Conservation (phyloP, 2,888 invertebrate genomes). For the Acronicta leporina region DNA sequence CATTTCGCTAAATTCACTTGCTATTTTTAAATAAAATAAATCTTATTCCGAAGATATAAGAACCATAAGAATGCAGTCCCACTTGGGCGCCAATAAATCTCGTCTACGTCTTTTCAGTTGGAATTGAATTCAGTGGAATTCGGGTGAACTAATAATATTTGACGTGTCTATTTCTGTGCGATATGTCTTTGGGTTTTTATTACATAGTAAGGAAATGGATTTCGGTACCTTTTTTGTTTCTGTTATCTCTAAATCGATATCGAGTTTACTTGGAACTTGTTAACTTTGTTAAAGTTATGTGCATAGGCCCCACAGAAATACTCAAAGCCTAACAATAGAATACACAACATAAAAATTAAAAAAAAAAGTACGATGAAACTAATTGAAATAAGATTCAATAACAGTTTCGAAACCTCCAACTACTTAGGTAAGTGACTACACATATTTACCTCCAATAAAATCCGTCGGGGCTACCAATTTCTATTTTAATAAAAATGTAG, state of each 20-base stretch:
- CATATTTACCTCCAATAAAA: too few relatives aligned
- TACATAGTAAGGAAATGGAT: slow-evolving; percentile 26
- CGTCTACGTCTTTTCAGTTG: slow-evolving; percentile 33
- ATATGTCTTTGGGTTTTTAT: slow-evolving; percentile 23
- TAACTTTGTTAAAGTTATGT: too few relatives aligned
- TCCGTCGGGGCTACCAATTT: too few relatives aligned
- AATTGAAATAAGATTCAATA: too few relatives aligned
- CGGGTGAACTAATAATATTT: slow-evolving; percentile 43
- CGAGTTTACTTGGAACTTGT: too few relatives aligned
- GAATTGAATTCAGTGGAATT: slow-evolving; percentile 43
- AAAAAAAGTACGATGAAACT: too few relatives aligned
- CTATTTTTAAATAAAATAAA: slow-evolving; percentile 25
- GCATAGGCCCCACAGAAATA: too few relatives aligned
- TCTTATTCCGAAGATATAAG: slow-evolving; percentile 32
- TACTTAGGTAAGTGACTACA: too few relatives aligned
- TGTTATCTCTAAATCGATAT: background rate
- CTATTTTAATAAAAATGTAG: too few relatives aligned
- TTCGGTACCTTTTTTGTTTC: slow-evolving; percentile 7
- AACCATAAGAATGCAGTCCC: slow-evolving; percentile 20
- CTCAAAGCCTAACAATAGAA: too few relatives aligned
- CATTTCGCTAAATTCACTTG: slow-evolving; percentile 26
- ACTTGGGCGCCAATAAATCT: slow-evolving; percentile 53
- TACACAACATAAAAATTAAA: too few relatives aligned
- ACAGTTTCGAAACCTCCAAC: too few relatives aligned
- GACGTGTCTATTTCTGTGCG: slow-evolving; percentile 37